Evolutionary conservation across 2,113 vertebrate genomes (phyloP), one percentile per base, ranked within the genome.

Genomic region (Caranx ignobilis): DNA sequence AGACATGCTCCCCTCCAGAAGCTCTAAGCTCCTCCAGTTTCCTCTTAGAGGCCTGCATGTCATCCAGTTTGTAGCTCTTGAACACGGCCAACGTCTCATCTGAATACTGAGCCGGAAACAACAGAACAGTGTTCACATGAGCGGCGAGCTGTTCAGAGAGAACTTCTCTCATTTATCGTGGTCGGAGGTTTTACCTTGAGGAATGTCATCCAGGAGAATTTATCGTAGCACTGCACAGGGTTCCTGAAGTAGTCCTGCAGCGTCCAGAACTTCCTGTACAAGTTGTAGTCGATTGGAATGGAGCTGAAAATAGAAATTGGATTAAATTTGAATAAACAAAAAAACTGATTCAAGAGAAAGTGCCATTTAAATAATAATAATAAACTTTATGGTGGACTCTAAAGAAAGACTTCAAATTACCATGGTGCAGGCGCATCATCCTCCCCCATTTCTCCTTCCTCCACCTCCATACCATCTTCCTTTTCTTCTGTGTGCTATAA

Each of bases 361-460:
- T 57, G 18, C 12, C 45, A 11, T 41, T 41, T 41, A 5, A 26
- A 55, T 5, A 5, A 21, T 26, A 31, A 39, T 8, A 19, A 19
- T 1, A 39, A 15, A 35, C 32, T 11, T 34, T 3, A 21, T 5
- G 1, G 34, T 34, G 43, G 16, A 1, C 32, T 45, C 61, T n/a
- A 48, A 3, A 43, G 6, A 12, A 12, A n/a, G 6, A 37, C 16
- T 32, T 52, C 26, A 37, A 31, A 72, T 79, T 72, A 99, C 98
- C 97, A 97, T 1, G 95, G 96, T 37, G 97, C 96, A 16, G 97
- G 96, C 31, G 95, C 94, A 79, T 99, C 98, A 77, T 99, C 98
- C 82, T 99, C 98, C 78, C 98, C 98, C 97, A 99, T 99, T 93
- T 99, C 98, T 69, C 98, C 98, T 93, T 99, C 98, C 85, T 99